A percentile compares a stretch with the other conserved stretches of the same genome.
Conservation (phyloP, 2,888 invertebrate species). For the Perizoma flavofasciatum region DNA sequence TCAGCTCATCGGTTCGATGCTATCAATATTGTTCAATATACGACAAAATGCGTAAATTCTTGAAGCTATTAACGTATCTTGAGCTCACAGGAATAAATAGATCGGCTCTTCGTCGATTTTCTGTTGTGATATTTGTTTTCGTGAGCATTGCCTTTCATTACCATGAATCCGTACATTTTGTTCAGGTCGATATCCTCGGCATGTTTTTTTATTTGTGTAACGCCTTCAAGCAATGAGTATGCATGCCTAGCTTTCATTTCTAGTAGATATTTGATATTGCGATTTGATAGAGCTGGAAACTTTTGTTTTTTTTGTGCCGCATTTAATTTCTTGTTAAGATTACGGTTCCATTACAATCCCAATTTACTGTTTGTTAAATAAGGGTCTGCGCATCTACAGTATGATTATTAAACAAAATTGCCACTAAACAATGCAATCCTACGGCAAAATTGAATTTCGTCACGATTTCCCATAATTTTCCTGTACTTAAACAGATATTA, state of each 20-base stretch:
- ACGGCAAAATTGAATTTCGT: constrained; percentile 31
- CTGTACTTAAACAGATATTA: constrained; percentile 49
- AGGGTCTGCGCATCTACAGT: constrained; percentile 9
- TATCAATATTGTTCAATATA: constrained; percentile 42
- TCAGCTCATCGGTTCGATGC: constrained; percentile 51
- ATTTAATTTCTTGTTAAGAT: too few relatives aligned
- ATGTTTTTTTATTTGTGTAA: too few relatives aligned
- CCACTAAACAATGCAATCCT: constrained; percentile 21
- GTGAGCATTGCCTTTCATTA: not conserved
- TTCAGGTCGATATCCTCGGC: too few relatives aligned
- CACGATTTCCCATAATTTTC: constrained; percentile 47
- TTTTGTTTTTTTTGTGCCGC: too few relatives aligned
- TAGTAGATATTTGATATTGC: too few relatives aligned
- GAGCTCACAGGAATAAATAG: constrained; percentile 28
- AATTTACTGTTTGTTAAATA: not conserved
- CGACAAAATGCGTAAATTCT: constrained; percentile 56
- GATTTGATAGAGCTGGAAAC: too few relatives aligned
- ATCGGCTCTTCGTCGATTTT: constrained; percentile 23
- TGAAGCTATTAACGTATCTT: constrained; percentile 37
- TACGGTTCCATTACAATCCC: too few relatives aligned
- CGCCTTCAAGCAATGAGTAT: too few relatives aligned
- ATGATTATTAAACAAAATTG: constrained; percentile 22
- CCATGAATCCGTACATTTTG: too few relatives aligned
- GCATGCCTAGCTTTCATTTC: too few relatives aligned
- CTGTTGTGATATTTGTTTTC: constrained; percentile 15